These are phyloP conservation scores for Synergus itoensis DNA, from an alignment of 2,888 invertebrate genomes.

Conservation along the genomic window DNA sequence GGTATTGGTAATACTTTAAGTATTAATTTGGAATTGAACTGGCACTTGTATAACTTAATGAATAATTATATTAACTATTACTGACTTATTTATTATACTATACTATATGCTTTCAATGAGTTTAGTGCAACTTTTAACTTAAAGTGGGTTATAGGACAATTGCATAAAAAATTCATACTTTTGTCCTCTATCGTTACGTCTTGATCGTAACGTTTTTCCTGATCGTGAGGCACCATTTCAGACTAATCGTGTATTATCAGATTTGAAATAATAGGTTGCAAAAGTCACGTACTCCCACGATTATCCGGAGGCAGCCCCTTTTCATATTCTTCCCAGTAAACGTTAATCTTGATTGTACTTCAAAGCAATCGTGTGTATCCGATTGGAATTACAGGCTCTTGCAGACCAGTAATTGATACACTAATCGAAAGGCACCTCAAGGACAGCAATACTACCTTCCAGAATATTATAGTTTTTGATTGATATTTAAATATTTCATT, in stretches of 20 bases:
- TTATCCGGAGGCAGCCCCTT: constrained; percentile 9
- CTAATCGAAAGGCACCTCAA: background rate
- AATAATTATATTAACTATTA: too few relatives aligned
- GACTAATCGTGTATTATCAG: constrained; percentile 33
- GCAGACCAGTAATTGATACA: background rate
- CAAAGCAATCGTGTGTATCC: constrained; percentile 5
- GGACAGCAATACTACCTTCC: background rate
- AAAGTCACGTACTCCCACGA: constrained; percentile 35
- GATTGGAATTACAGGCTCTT: constrained; percentile 2
- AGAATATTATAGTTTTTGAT: background rate
- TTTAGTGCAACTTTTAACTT: background rate
- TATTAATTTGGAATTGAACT: too few relatives aligned
- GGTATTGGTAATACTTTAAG: too few relatives aligned
- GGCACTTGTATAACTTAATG: too few relatives aligned
- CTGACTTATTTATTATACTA: too few relatives aligned
- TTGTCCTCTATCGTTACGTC: background rate
- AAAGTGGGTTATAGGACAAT: background rate
- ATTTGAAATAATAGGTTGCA: constrained; percentile 20
- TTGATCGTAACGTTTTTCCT: constrained; percentile 3
- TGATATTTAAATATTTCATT: background rate
- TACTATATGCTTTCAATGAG: background rate
- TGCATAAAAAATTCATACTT: background rate
- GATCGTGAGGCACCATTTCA: constrained; percentile 2
- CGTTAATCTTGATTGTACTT: background rate
- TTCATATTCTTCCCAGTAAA: background rate